Evolutionary conservation across 2,888 invertebrate species (phyloP), one percentile per base, ranked within the genome.

Genomic region (Caenorhabditis drosophilae): DNA sequence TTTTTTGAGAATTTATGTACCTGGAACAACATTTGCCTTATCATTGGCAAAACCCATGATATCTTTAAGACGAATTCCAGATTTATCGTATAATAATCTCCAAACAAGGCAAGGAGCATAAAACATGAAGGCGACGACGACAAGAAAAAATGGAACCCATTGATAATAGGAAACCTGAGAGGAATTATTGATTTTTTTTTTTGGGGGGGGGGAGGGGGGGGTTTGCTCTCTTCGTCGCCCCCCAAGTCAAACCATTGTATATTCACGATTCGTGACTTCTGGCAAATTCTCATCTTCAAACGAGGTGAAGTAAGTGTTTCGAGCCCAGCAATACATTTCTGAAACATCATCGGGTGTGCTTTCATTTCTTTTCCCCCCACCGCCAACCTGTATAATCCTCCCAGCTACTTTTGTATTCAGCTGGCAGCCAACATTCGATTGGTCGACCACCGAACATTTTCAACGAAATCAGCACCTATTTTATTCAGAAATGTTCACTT

Each of bases 81-180:
- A 80, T 58, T 74, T 79, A 61, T 79, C 80, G 53, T 80, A 79
- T 40, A 79, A 62, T 15, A 79, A 36, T 31, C 82, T 58, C 83
- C 83, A 83, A n/a, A 83, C 57, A 1, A 83, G 61, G 54, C 83
- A 83, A 4, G 84, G 84, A 12, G 83, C 62, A 55, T 82, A 84
- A 75, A 84, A 84, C 57, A 79, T 70, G 49, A 84, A 73, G 2
- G 84, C 84, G 63, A 82, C 82, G 48, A 77, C 67, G 31, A 84
- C 80, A n/a, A 83, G 75, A 62, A 83, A 84, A 67, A 83, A 83
- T 2, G 83, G 83, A 1, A 76, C 75, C 77, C 77, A 77, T 69
- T 81, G 81, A 54, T 81, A 81, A 52, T 81, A 81, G 40, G 80
- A 77, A 23, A 81, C 70, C 68, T 45, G 41, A 9, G 41, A 51